Conservation (phyloP, 2,113 vertebrate species). For the Apodemus sylvaticus region DNA sequence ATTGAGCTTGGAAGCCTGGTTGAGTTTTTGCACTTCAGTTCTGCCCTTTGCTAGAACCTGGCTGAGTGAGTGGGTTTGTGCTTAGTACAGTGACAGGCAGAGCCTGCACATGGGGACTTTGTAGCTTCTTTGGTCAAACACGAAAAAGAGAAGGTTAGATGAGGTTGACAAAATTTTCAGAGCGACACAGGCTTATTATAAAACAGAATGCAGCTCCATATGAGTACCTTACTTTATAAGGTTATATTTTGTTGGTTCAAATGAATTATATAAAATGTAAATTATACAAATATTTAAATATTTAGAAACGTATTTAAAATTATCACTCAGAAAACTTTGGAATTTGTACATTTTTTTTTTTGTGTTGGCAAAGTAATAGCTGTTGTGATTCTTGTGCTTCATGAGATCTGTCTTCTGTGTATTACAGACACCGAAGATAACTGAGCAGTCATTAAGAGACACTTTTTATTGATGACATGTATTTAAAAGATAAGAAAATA, state of each 20-base stretch:
- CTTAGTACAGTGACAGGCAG: neutral
- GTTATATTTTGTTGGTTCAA: slow-evolving; percentile 30
- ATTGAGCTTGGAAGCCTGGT: neutral
- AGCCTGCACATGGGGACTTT: neutral
- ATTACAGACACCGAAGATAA: neutral
- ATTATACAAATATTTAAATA: neutral
- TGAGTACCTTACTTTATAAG: neutral
- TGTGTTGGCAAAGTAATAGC: neutral
- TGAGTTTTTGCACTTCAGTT: slow-evolving; percentile 38
- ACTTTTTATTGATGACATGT: neutral
- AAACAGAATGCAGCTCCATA: neutral
- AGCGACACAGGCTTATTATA: neutral
- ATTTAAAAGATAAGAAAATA: neutral
- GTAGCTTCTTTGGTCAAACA: slow-evolving; percentile 5
- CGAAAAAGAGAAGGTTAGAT: neutral
- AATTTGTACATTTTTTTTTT: neutral
- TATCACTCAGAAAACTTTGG: slow-evolving; percentile 4
- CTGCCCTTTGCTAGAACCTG: neutral
- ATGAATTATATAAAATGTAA: slow-evolving; percentile 27
- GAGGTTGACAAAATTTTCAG: neutral
- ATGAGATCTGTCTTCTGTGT: neutral
- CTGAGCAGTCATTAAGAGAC: neutral
- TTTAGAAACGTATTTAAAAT: neutral
- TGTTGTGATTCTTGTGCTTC: neutral
- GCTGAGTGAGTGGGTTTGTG: neutral